A percentile compares a stretch with the other conserved stretches of the same genome.
phyloP scores from a whole-genome alignment of 2,113 vertebrate species.

The Gadus macrocephalus region DNA sequence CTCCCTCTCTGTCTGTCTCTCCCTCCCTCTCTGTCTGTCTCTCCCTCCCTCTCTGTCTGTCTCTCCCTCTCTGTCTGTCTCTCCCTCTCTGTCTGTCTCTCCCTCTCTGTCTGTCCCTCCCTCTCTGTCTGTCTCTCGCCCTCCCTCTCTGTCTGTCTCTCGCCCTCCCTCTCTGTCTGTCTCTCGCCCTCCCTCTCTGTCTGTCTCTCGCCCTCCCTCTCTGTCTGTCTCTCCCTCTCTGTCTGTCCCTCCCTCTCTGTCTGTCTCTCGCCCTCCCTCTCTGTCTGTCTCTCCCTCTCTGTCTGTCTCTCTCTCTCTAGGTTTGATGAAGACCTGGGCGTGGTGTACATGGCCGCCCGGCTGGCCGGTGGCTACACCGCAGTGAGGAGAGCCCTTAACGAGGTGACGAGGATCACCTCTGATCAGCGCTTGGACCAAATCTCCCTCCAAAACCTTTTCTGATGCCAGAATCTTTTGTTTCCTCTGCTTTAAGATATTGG shows the following conservation, averaged over 20 bases:
- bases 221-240: too few species aligned
- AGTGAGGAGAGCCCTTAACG: constrained; percentile 77
- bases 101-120: too few species aligned
- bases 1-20: not conserved
- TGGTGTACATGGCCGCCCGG: constrained; percentile 81
- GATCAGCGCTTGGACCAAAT: too few species aligned
- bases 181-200: too few species aligned
- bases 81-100: too few species aligned
- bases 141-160: too few species aligned
- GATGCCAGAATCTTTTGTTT: not conserved
- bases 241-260: too few species aligned
- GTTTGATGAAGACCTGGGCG: constrained; percentile 71
- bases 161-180: too few species aligned
- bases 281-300: not conserved
- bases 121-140: too few species aligned
- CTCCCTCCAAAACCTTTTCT: too few species aligned
- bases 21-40: too few species aligned
- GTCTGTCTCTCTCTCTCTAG: constrained; percentile 52
- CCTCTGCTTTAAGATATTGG: constrained; percentile 71
- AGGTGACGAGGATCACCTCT: constrained; percentile 61
- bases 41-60: not conserved
- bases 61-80: not conserved
- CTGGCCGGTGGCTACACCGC: constrained; percentile 83
- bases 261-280: not conserved
- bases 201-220: too few species aligned